Evolutionary conservation across 2,888 invertebrate species (phyloP).

Genomic region (Macrosiphum euphorbiae): DNA sequence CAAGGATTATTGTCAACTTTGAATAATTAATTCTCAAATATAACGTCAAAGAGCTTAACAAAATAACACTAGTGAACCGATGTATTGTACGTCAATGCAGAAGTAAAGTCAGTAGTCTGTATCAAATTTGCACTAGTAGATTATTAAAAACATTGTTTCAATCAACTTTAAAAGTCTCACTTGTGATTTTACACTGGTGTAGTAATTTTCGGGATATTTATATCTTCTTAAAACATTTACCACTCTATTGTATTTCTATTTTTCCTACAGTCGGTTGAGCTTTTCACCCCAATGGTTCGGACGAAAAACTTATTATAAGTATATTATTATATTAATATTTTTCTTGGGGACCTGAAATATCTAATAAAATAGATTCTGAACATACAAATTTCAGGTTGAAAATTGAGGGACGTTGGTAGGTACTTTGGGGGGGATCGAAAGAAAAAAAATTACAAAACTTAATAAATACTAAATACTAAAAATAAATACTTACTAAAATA

Average conservation of each 20-base stretch:
- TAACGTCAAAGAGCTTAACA: background rate
- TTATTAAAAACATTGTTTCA: constrained; percentile 5
- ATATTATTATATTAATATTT: too few species aligned
- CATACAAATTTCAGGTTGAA: too few species aligned
- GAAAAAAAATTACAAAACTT: too few species aligned
- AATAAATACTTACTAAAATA: too few species aligned
- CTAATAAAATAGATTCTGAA: too few species aligned
- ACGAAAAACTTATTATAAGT: too few species aligned
- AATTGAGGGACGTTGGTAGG: too few species aligned
- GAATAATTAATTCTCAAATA: background rate
- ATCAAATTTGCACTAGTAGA: background rate
- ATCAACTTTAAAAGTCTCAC: background rate
- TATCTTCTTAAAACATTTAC: constrained; percentile 12
- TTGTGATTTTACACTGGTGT: background rate
- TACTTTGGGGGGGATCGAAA: too few species aligned
- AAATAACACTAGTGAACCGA: background rate
- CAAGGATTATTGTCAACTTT: background rate
- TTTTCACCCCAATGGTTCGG: background rate
- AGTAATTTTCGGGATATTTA: background rate
- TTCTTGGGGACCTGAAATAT: too few species aligned
- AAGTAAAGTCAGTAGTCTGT: background rate
- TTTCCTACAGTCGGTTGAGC: background rate
- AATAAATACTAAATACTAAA: too few species aligned
- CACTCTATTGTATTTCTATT: constrained; percentile 34
- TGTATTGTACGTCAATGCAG: background rate